Conservation (phyloP, 2,113 vertebrate genomes). For the Pontoporia blainvillei region DNA sequence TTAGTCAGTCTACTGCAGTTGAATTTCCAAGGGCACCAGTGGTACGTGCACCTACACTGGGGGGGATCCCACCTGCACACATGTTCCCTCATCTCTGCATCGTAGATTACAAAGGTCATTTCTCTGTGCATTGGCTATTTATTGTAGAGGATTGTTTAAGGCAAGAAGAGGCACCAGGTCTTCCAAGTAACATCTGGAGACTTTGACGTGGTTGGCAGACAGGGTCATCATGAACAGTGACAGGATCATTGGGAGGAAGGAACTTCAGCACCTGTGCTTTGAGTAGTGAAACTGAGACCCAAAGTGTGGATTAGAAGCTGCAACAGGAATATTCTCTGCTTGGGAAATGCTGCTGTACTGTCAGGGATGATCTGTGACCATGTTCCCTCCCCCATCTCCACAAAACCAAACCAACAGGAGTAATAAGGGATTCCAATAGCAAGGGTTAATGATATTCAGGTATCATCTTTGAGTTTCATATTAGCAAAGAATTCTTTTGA, state of each 20-base stretch:
- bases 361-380: background rate
- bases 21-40: background rate
- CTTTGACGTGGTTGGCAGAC: background rate
- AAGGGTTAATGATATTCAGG: background rate
- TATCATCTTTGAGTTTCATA: background rate
- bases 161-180: background rate
- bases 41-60: fast-evolving
- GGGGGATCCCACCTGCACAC: background rate
- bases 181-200: background rate
- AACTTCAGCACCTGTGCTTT: background rate
- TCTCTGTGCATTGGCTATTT: background rate
- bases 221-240: background rate
- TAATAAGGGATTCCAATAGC: background rate
- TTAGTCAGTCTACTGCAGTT: background rate
- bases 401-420: background rate
- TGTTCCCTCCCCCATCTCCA: too few species aligned
- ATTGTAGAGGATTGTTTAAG: background rate
- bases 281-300: background rate
- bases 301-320: background rate
- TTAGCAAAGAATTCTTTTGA: background rate
- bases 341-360: background rate
- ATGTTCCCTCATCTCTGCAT: background rate
- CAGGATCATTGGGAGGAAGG: background rate
- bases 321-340: background rate
- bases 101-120: background rate